Conservation (phyloP, 2,888 invertebrate species). For the Leucophora obtusa region DNA sequence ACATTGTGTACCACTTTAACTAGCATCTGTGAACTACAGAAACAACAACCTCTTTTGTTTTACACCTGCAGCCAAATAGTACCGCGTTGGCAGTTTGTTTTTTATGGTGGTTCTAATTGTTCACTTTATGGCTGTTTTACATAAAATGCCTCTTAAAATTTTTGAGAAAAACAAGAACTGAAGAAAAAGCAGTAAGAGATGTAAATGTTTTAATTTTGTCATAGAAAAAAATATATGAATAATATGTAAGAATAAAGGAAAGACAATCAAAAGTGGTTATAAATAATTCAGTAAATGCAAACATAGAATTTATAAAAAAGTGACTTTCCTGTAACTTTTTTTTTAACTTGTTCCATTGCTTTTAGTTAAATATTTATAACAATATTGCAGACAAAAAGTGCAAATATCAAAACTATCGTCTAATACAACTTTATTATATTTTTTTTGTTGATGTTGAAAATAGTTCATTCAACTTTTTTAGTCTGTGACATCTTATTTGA, state of each 20-base stretch:
- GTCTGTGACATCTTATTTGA: neutral
- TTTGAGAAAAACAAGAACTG: neutral
- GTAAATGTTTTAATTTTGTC: constrained; percentile 16
- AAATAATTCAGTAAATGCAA: constrained; percentile 39
- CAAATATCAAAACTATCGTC: constrained; percentile 23
- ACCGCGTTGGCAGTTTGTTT: constrained; percentile 28
- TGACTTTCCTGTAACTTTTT: no score
- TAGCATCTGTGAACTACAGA: constrained; percentile 22
- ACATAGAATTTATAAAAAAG: neutral
- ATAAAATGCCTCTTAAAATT: constrained; percentile 43
- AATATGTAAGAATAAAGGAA: constrained; percentile 6
- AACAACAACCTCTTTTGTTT: constrained; percentile 32
- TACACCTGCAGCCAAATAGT: constrained; percentile 54
- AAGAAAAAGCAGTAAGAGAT: neutral
- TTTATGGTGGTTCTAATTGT: constrained; percentile 54
- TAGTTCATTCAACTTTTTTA: constrained; percentile 31
- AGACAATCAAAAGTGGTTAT: constrained; percentile 15
- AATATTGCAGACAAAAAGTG: constrained; percentile 26
- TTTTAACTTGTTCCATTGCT: neutral
- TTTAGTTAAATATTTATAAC: constrained; percentile 42
- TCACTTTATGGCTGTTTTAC: constrained; percentile 57
- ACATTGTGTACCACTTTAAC: constrained; percentile 31
- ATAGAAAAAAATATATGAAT: constrained; percentile 16
- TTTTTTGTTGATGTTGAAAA: neutral
- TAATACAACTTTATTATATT: neutral